Evolutionary conservation across 2,797 vertebrate genomes (phyloP).

Genomic region (Cossypha polioptera): DNA sequence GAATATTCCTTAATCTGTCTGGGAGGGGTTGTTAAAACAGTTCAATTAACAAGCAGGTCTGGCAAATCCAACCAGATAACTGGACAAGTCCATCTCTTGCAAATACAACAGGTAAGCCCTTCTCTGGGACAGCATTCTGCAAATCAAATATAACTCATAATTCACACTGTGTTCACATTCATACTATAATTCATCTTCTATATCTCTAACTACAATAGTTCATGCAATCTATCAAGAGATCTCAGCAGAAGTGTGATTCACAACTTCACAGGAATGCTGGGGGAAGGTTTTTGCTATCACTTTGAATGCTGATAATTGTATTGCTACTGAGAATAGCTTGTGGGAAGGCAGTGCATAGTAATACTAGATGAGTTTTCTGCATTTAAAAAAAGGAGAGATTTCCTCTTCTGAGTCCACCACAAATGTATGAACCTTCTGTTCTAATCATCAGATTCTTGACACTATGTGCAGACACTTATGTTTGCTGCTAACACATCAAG

Average conservation of each 20-base stretch:
- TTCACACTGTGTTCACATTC: not conserved
- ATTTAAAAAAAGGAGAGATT: not conserved
- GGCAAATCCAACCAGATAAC: not conserved
- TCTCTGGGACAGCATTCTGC: not conserved
- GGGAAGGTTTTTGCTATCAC: not conserved
- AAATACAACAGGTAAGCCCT: not conserved
- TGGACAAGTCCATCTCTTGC: not conserved
- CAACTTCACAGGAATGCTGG: not conserved
- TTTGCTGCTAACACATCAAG: not conserved
- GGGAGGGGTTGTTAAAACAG: not conserved
- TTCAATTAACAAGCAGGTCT: not conserved
- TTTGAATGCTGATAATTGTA: not conserved
- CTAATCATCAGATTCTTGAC: not conserved
- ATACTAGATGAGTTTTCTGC: not conserved
- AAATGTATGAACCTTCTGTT: not conserved
- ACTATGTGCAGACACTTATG: not conserved
- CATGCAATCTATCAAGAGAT: not conserved
- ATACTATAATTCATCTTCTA: not conserved
- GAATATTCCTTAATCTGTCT: not conserved
- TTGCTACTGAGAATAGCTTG: not conserved
- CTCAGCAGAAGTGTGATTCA: constrained; percentile 3
- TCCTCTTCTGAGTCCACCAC: not conserved
- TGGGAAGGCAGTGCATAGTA: not conserved
- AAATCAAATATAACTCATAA: not conserved
- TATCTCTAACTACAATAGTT: not conserved